Evolutionary conservation across 2,888 invertebrate species (phyloP), one percentile per base, ranked within the genome.

Genomic region (Euplexia lucipara): DNA sequence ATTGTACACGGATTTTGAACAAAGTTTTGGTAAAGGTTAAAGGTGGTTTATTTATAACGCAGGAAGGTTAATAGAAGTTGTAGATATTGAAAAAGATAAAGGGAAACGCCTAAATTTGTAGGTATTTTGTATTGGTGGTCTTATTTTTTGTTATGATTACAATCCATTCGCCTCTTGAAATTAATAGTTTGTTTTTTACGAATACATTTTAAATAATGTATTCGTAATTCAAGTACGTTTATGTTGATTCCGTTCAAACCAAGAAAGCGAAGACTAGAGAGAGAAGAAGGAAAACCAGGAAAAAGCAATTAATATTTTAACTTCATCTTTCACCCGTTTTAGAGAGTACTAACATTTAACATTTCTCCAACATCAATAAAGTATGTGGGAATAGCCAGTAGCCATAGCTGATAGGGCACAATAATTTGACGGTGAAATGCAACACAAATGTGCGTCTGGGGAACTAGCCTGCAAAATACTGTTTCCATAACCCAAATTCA

Each of bases 401-500:
- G 30, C 12, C 14, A 37, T 48, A 39, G 30, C 48, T 47, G 41
- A 54, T 61, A 61, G 47, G 30, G 52, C 59, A 61, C 60, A 63
- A 76, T 68, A 70, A 66, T 78, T 65, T 70, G 58, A 56, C 47
- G 56, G 59, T 49, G 16, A 66, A 75, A 68, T 58, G 77, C 56
- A 66, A 61, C 60, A 60, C 64, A 78, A 80, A 79, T 69, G 66
- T 62, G 64, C 67, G 57, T 65, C 71, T 65, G 47, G 68, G 71
- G 78, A 75, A 35, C 52, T 44, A 52, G 56, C 49, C 39, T 48
- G 57, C 64, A 68, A 74, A 70, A 75, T 49, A 70, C 60, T 49
- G 58, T 66, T 74, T 62, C 60, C 52, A 70, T 70, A 78, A 78
- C 66, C 70, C 74, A 72, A 81, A 80, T 83, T 78, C 66, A 75